Percentiles rank a stretch among this genome's conserved stretches.
These are phyloP conservation scores for Rhabdornis inornatus DNA, from an alignment of 2,113 vertebrate genomes.

Conservation along the genomic window DNA sequence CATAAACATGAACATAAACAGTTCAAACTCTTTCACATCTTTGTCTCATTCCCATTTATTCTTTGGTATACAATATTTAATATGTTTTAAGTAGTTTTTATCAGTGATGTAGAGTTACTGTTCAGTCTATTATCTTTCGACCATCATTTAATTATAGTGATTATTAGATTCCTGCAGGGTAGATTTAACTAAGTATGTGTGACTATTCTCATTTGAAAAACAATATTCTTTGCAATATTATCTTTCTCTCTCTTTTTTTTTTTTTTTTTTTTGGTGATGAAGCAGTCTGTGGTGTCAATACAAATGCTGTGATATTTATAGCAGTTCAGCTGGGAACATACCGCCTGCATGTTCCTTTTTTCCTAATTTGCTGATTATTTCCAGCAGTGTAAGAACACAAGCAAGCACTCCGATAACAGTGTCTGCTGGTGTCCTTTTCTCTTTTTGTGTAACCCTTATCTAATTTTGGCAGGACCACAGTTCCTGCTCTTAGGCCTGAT, in stretches of 20 bases:
- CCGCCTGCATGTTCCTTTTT: slow-evolving; percentile 1
- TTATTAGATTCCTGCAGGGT: neutral
- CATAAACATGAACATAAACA: neutral
- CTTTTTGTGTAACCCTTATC: slow-evolving; percentile 6
- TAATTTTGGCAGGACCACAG: slow-evolving; percentile 40
- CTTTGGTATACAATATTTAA: neutral
- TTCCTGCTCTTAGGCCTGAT: slow-evolving; percentile 41
- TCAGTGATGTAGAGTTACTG: neutral
- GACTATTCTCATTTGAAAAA: neutral
- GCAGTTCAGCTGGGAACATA: slow-evolving; percentile 29
- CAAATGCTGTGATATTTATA: slow-evolving; percentile 36
- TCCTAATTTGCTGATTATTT: slow-evolving; percentile 43
- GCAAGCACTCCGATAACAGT: slow-evolving; percentile 2
- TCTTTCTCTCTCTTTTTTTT: neutral
- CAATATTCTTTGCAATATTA: neutral
- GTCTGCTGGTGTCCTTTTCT: neutral
- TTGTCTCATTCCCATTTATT: neutral
- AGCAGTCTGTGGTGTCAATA: neutral
- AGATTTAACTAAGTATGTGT: neutral
- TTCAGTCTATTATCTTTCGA: neutral
- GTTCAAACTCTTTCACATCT: neutral
- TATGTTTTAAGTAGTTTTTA: neutral
- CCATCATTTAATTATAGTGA: neutral
- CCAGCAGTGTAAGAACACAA: slow-evolving; percentile 13
- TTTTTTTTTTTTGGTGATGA: neutral